Evolutionary conservation across 2,888 invertebrate species (phyloP).

Genomic region (Sepioteuthis lessoniana): DNA sequence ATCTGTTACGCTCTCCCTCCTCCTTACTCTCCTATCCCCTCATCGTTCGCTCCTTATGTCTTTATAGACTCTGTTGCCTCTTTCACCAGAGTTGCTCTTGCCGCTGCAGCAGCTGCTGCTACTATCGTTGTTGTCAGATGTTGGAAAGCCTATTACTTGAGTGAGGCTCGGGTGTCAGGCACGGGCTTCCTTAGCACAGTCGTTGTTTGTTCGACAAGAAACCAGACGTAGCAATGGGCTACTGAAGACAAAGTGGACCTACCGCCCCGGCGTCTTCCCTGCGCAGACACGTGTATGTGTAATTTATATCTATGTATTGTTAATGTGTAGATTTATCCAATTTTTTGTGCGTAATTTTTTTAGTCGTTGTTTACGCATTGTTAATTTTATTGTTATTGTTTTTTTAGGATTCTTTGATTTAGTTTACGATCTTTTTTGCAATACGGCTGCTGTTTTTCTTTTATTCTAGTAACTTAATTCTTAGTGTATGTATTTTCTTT

Average conservation of each 20-base stretch:
- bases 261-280: background rate
- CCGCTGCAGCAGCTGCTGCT: background rate
- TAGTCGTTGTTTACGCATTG: background rate
- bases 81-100: background rate
- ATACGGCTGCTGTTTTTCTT: background rate
- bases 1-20: background rate
- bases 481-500: background rate
- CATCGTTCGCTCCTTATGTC: background rate
- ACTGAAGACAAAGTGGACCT: slow-evolving; percentile 9
- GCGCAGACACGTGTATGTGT: slow-evolving; percentile 23
- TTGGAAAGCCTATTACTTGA: background rate
- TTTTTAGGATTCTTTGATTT: background rate
- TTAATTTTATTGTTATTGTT: background rate
- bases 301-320: slow-evolving; percentile 9
- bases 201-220: background rate
- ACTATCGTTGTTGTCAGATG: slow-evolving; percentile 14
- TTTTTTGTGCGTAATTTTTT: background rate
- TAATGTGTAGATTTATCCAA: background rate
- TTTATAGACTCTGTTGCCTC: background rate
- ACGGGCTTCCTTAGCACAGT: slow-evolving; percentile 1
- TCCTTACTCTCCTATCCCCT: background rate
- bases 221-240: slow-evolving; percentile 33
- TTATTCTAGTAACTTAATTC: background rate
- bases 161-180: slow-evolving; percentile 17
- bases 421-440: background rate